Percentiles rank a stretch among this genome's conserved stretches.
Conservation (phyloP, 2,888 invertebrate genomes). For the Lysandra bellargus region DNA sequence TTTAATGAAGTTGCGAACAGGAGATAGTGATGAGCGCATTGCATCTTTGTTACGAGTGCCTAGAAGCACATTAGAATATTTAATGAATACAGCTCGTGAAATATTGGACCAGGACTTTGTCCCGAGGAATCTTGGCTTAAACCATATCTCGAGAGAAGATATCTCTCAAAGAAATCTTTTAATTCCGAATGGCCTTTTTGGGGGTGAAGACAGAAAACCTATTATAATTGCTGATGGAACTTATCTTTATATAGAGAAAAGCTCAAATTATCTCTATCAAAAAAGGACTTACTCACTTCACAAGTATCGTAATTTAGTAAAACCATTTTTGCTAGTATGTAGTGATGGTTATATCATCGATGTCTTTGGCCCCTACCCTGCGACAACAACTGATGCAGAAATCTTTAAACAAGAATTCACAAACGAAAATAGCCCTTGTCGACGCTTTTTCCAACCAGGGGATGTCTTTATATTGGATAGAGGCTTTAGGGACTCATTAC, state of each 20-base stretch:
- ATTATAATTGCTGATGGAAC: too few species aligned
- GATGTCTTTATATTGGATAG: neutral
- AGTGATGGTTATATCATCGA: neutral
- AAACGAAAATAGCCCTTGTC: neutral
- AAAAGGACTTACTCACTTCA: neutral
- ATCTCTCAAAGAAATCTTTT: neutral
- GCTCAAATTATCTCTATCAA: neutral
- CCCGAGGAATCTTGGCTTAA: constrained; percentile 33
- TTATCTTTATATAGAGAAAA: neutral
- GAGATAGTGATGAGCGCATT: constrained; percentile 34
- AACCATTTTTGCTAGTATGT: neutral
- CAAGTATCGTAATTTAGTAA: neutral
- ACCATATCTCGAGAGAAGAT: constrained; percentile 24
- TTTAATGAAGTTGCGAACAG: constrained; percentile 33
- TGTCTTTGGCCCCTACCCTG: neutral
- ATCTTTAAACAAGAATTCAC: neutral
- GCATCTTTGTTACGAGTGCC: constrained; percentile 34
- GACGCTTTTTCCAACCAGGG: neutral
- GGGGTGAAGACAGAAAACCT: neutral
- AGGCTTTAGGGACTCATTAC: neutral
- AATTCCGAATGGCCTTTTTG: constrained; percentile 3
- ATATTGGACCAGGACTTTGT: constrained; percentile 35
- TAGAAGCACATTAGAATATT: constrained; percentile 30
- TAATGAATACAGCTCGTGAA: constrained; percentile 32
- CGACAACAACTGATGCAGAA: neutral